These are phyloP conservation scores for Chromobotia macracanthus DNA, from an alignment of 2,797 vertebrate genomes.

Conservation along the genomic window DNA sequence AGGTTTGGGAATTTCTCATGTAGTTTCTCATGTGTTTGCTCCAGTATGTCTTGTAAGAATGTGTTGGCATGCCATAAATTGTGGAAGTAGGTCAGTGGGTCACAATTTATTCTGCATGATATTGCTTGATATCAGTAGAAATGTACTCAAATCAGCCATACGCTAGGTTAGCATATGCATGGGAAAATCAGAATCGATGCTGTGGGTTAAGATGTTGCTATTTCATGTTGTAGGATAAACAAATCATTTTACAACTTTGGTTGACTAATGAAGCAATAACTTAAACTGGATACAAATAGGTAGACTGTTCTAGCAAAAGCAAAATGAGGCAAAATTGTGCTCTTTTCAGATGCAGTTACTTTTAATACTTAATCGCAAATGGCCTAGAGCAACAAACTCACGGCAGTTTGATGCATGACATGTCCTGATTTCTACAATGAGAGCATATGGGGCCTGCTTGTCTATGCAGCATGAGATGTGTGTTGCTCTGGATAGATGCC, in stretches of 20 bases:
- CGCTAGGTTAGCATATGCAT: not conserved
- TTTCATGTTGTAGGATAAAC: not conserved
- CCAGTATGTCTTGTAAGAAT: not conserved
- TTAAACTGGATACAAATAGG: not conserved
- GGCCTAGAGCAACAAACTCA: not conserved
- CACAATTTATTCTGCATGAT: constrained; percentile 9
- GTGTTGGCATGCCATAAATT: constrained; percentile 23
- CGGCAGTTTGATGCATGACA: not conserved
- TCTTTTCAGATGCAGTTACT: not conserved
- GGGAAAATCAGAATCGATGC: not conserved
- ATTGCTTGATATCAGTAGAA: not conserved
- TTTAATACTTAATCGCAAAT: constrained; percentile 11
- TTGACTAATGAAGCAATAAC: not conserved
- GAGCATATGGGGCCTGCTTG: constrained; percentile 69
- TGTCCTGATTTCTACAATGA: constrained; percentile 52
- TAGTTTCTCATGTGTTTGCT: not conserved
- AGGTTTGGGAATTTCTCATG: constrained; percentile 76
- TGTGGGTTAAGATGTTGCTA: not conserved
- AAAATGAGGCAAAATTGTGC: not conserved
- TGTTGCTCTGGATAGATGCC: constrained; percentile 69
- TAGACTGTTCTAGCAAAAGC: not conserved
- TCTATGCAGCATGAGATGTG: constrained; percentile 67
- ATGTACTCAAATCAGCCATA: not conserved
- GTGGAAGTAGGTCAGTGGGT: constrained; percentile 43
- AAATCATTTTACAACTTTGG: not conserved